Evolutionary conservation across 1,140 invertebrate species (phyloP), one percentile per base, ranked within the genome.

Genomic region (Teleogryllus occipitalis): DNA sequence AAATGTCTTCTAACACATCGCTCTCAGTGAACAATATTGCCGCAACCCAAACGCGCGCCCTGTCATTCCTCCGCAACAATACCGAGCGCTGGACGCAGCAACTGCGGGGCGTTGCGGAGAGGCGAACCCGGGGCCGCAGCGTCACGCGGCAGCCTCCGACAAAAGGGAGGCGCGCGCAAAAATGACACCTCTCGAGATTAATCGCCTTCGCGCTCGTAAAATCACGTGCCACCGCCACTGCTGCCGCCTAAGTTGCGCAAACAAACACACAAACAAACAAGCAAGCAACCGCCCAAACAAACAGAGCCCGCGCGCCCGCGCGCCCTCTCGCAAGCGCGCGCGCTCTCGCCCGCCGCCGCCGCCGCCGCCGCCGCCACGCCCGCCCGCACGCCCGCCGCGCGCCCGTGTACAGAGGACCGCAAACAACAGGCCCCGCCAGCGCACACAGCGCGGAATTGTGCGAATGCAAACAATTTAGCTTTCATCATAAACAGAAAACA

Each of bases 401-500:
- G 10, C 54, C 10, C 54, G 54, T 65, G 18, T 65, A 65, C 54
- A 65, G 54, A 65, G 54, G 2, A 65, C 54, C 54, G 54, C 54
- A 65, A 65, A 65, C 54, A 65, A 65, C 2, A 65, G 54, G 10
- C 54, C 54, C 18, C 54, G 18, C 54, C 10, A 1, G 18, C 54
- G 18, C 54, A 65, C 54, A 65, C 18, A 18, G 54, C 54, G 10
- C 54, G 10, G 54, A 65, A 65, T 65, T 65, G 54, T 65, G 54
- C 54, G 54, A 65, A 65, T 14, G 54, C 54, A 65, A 65, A 65
- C 54, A 65, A 65, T 65, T 65, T 65, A 65, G 54, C 54, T 65
- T 65, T 65, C 54, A 65, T 65, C 54, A 65, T 65, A 65, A 65
- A 65, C 54, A 65, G 54, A 65, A 65, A 65, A 65, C 54, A 65